Evolutionary conservation across 2,113 vertebrate species (phyloP), one percentile per base, ranked within the genome.

Genomic region (Leiothrix lutea): DNA sequence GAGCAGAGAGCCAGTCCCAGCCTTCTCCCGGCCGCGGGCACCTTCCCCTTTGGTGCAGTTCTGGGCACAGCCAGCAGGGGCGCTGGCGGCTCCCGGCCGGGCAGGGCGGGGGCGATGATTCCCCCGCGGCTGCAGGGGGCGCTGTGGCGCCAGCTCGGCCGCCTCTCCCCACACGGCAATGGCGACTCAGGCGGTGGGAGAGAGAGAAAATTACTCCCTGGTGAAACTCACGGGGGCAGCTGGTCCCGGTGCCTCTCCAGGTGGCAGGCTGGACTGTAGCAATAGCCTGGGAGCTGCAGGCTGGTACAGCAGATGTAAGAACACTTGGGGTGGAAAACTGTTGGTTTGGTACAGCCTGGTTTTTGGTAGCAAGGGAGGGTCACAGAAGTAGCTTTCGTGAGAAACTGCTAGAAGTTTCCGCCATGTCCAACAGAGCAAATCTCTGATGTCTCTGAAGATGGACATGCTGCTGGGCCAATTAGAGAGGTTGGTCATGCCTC

Each of bases 191-290:
- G 22, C 6, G 44, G 24, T 9, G 56, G 16, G 23, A 62, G 25
- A 26, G 65, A 36, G 45, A 14, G 29, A 44, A 56, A 72, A n/a
- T 44, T 0, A 14, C 22, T 42, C 38, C 29, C 29, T 42, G 12
- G 31, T 11, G 38, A 56, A 44, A 35, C 36, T 31, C 48, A 40
- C 4, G 1, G 31, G 53, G 40, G 9, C 33, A n/a, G 38, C 23
- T 1, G 3, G 38, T 42, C 7, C 70, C 1, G 4, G 9, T 42
- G 51, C 31, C 51, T n/a, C 24, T 35, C 40, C 1, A 1, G 18
- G 24, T 73, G 33, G 40, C 13, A 26, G 33, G 18, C 31, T 57
- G 71, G 31, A 73, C 40, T 57, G 31, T 12, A 9, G 53, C 24
- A 28, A 28, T 35, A 44, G 31, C 24, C 40, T 73, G 1, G 2